Evolutionary conservation across 2,113 vertebrate species (phyloP), one percentile per base, ranked within the genome.

Genomic region (Oenanthe melanoleuca): DNA sequence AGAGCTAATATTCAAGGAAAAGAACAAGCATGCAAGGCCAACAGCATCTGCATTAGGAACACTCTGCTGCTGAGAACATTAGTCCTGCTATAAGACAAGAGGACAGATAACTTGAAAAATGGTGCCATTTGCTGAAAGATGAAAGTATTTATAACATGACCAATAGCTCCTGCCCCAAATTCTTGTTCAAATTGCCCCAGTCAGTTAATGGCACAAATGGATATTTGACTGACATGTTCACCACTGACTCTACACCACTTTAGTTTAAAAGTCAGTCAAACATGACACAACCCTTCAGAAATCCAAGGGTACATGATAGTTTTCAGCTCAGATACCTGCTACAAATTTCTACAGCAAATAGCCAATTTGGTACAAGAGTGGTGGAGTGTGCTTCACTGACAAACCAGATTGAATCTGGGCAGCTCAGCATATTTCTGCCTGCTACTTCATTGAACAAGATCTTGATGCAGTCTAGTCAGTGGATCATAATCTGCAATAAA

Each of bases 311-410:
- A 95, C 67, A 45, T 47, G 34, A 67, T 55, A 60, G 67, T 89
- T 97, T 97, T 95, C 87, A 92, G 94, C 78, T 94, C 66, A 86
- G 75, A 85, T 93, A 78, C 52, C 65, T 31, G 52, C 49, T 60
- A 92, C 37, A 92, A 63, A 94, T 96, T 94, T 82, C 83, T 88
- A 92, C 14, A 81, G 91, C 74, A 94, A 65, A 93, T 75, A 95
- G n/a, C 42, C 53, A 86, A 86, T 95, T 93, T 83, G 79, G 53
- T 86, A 70, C 38, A 80, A 71, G 97, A 96, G 52, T 44, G n/a
- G 52, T 65, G 77, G 78, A 96, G 66, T 66, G 64, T 89, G 94
- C 94, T 94, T 97, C 65, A 73, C 78, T 94, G 95, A 95, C 82
- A 95, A 90, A 52, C 31, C 78, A 82, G 83, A 92, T 73, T 95